phyloP scores from a whole-genome alignment of 2,113 vertebrate genomes.

The Gadus chalcogrammus region DNA sequence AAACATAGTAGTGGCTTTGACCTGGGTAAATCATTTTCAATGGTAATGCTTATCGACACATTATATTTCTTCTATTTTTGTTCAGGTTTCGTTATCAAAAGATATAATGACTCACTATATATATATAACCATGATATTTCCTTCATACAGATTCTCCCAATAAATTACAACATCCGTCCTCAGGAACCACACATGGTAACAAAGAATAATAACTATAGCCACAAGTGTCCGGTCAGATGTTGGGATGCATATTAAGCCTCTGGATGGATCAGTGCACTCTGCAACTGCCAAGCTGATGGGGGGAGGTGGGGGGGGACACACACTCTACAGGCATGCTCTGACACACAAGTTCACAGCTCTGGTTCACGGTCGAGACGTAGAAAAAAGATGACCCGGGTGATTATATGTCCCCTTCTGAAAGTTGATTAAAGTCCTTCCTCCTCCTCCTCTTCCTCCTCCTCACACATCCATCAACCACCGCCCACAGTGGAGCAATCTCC shows the following conservation, averaged over 20 bases:
- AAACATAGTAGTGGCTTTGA: too few relatives aligned
- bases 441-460: constrained; percentile 9
- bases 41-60: constrained; percentile 32
- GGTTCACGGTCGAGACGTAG: constrained; percentile 7
- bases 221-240: constrained; percentile 78
- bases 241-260: constrained; percentile 59
- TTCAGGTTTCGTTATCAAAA: constrained; percentile 33
- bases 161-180: constrained; percentile 68
- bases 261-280: constrained; percentile 31
- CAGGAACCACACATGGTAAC: constrained; percentile 64
- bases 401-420: constrained; percentile 7
- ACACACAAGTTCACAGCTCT: constrained; percentile 24
- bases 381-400: constrained; percentile 16
- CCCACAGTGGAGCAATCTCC: constrained; percentile 30
- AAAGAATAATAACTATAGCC: constrained; percentile 69
- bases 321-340: constrained; percentile 25
- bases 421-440: constrained; percentile 4
- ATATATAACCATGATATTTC: constrained; percentile 48
- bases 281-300: constrained; percentile 25
- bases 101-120: constrained; percentile 50
- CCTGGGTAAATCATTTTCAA: constrained; percentile 8
- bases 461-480: constrained; percentile 32
- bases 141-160: constrained; percentile 57
- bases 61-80: constrained; percentile 35
- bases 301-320: constrained; percentile 2